Evolutionary conservation across 2,113 vertebrate genomes (phyloP), one percentile per base, ranked within the genome.

Genomic region (Tetrao urogallus): DNA sequence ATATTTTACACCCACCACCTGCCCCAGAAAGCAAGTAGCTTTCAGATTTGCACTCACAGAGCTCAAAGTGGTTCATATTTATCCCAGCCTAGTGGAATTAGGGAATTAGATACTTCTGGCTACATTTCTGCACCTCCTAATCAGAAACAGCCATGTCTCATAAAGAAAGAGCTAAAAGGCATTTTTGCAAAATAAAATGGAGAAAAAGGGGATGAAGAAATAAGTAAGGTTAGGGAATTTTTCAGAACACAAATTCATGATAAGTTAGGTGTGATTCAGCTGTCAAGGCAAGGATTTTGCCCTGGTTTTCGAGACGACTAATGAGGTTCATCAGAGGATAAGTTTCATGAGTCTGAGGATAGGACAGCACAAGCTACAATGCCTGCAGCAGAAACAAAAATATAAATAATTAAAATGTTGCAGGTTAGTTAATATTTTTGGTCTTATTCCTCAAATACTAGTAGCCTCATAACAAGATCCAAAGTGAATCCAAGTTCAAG

Each of bases 201-300:
- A 7, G 5, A 45, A 6, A 2, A 74, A 61, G 10, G 10, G 20
- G 5, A 84, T 61, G 40, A 10, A 92, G 36, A 10, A 40, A 4
- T 8, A 81, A 64, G 40, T 11, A 18, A 87, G 40, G 13, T 5
- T 47, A 71, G 13, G 45, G 11, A 5, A 82, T 48, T 72, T 82
- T 87, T 89, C 27, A 56, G 28, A 40, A 70, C n/a, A 56, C 27
- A 73, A 20, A 86, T 47, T 61, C 3, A 18, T 5, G 2, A 66
- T 11, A 75, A 78, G 30, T 13, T n/a, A 66, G n/a, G 38, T 0
- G 0, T 13, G 6, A 45, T 78, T 66, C 70, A 21, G 17, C 63
- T 89, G 32, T 34, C 40, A 25, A 18, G 34, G 34, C 66, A 75
- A 89, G 34, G 28, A 66, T 71, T 75, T 74, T 79, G 24, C 42